Evolutionary conservation across 2,888 invertebrate genomes (phyloP), one percentile per base, ranked within the genome.

Genomic region (Leucophora obtusa): DNA sequence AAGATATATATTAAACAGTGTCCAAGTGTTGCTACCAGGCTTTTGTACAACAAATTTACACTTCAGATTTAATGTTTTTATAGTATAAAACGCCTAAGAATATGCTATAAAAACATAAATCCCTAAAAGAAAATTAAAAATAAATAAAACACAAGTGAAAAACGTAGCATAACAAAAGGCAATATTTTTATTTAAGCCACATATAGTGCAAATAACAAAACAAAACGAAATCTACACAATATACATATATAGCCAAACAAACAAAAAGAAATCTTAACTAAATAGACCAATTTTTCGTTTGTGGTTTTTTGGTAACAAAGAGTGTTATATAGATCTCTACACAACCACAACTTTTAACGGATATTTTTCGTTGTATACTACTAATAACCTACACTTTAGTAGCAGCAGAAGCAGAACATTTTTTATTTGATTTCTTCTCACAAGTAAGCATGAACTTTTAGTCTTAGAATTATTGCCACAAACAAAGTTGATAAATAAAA

Each of bases 11-110:
- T 1, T 15, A 62, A 17, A 21, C 18, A 7, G 54, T 24, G 24
- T 21, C 50, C 15, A 35, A 9, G 59, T 65, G 58, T 17, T 71
- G 35, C 38, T 28, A 14, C 6, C 10, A 56, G 14, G 60, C 35
- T 68, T 73, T 18, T 66, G 24, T 38, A 35, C 56, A 62, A 53
- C 51, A 79, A 75, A 56, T 77, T 74, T 77, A 74, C 75, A 75
- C 28, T 69, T 59, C 28, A 58, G 60, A 24, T 63, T 75, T 51
- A 10, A 53, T 35, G 53, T 66, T 54, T 4, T 28, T 11, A 1
- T 38, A n/a, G n/a, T n/a, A 47, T n/a, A 58, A 43, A 35, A 51
- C 9, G 14, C 15, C 10, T 11, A 24, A 63, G 10, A 28, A 53
- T 18, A 51, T 24, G 50, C 28, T 24, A 33, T 28, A 47, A 62